Base-by-base conservation (phyloP, 1,140 invertebrate species). In the Drosophila suzukii region DNA sequence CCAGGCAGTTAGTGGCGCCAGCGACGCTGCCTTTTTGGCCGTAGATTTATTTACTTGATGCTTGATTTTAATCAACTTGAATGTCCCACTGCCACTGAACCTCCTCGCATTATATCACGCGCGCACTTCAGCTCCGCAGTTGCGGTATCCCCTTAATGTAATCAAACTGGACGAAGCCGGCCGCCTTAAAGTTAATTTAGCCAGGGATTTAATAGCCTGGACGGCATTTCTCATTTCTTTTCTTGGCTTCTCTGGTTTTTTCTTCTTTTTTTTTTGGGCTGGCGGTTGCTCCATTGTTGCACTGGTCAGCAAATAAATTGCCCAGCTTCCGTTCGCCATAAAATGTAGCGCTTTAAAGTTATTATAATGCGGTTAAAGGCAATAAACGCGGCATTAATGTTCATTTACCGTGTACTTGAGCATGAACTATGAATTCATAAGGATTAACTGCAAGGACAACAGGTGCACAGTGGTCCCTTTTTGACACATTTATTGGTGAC, bases 181-280 rank as follows among this genome's bases (percentile, higher is more conserved):
- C 49, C 66, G 83, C 81, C 84, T 89, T 88, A 83, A 91, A 91
- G 84, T 91, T 90, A 88, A 91, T 91, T 91, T 91, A 89, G 83
- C 81, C 85, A 66, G 81, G 60, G 84, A 90, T 81, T 91, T 88
- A 91, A 90, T 91, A 91, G 86, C 78, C 78, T 67, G 70, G 76
- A 36, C 54, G 56, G 76, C 83, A 85, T 91, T 89, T 90, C 81
- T 84, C 90, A 91, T 91, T 88, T 83, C 66, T 84, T 78, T 47
- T 51, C 27, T 51, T 34, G 49, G 30, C 20, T 0, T n/a, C 15
- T 44, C 75, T 27, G 15, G 17, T 46, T n/a, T 43, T 32, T 47
- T 53, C 58, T 60, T 57, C 3, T 5, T 4, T 27, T 27, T 27
- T 27, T 27, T 27, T 27, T 61, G 12, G 57, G 41, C 15, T n/a